These are phyloP conservation scores for Aelia acuminata DNA, from an alignment of 2,888 invertebrate genomes.

Conservation along the genomic window DNA sequence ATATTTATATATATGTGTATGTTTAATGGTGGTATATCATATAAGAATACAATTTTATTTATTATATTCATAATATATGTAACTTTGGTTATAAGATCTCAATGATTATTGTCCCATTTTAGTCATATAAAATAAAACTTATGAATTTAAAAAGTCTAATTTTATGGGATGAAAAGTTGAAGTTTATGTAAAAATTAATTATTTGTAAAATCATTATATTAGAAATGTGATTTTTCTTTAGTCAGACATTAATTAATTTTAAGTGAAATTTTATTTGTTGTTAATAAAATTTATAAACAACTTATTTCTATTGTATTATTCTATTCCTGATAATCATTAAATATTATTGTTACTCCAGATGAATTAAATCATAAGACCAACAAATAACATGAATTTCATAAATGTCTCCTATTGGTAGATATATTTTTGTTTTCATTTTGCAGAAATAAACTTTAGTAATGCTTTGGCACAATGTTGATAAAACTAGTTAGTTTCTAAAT, in stretches of 20 bases:
- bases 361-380: too few relatives aligned
- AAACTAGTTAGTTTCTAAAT: too few relatives aligned
- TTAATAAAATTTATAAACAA: conserved; percentile 43
- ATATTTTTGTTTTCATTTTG: too few relatives aligned
- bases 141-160: conserved; percentile 11
- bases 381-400: too few relatives aligned
- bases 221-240: conserved; percentile 54
- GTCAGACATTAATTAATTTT: conserved; percentile 50
- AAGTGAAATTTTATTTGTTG: conserved; percentile 52
- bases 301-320: neutral
- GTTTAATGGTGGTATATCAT: conserved; percentile 30
- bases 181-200: conserved; percentile 23
- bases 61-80: conserved; percentile 51
- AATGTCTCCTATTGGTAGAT: too few relatives aligned
- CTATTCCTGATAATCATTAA: neutral
- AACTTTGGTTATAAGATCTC: conserved; percentile 4
- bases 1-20: conserved; percentile 54
- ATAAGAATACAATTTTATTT: conserved; percentile 37
- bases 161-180: conserved; percentile 19
- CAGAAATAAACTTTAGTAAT: too few relatives aligned
- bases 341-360: neutral
- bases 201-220: conserved; percentile 26
- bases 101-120: conserved; percentile 13
- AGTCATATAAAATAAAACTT: conserved; percentile 11
- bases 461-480: too few relatives aligned